phyloP scores from a whole-genome alignment of 2,797 vertebrate genomes.

The Xiphorhynchus erythropygius region DNA sequence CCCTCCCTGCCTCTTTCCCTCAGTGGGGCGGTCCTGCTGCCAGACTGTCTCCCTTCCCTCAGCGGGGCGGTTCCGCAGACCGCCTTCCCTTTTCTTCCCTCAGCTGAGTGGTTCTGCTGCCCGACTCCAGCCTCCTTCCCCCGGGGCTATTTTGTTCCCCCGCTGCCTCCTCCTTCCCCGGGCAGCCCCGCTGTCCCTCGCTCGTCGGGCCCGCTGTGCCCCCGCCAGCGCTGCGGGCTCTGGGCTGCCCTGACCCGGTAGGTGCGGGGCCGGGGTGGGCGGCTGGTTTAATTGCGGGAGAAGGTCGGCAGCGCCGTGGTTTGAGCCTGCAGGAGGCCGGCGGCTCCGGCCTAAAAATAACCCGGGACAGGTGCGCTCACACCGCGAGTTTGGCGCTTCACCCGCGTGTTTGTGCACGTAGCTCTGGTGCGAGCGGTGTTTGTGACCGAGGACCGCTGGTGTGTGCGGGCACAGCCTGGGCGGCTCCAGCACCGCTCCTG shows the following conservation, averaged over 20 bases:
- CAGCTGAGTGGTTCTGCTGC: too few species aligned
- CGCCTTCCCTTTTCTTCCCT: too few species aligned
- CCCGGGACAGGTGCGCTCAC: rapidly evolving
- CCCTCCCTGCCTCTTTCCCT: not conserved
- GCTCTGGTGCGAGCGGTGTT: not conserved
- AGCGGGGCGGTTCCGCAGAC: too few species aligned
- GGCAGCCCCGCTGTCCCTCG: too few species aligned
- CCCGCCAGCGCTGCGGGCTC: too few species aligned
- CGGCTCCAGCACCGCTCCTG: rapidly evolving
- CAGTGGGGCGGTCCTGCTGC: not conserved
- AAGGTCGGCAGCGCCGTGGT: rapidly evolving
- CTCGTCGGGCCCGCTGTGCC: too few species aligned
- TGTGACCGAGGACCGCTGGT: not conserved
- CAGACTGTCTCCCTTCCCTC: too few species aligned
- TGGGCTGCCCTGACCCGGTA: not conserved
- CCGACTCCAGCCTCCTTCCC: too few species aligned
- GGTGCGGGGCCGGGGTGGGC: not conserved
- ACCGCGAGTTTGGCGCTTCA: not conserved
- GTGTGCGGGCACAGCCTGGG: not conserved
- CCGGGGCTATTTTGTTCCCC: too few species aligned
- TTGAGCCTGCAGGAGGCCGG: not conserved
- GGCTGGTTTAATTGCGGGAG: not conserved
- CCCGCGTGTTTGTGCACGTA: too few species aligned
- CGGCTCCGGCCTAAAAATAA: not conserved
- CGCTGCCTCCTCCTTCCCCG: too few species aligned